phyloP scores from a whole-genome alignment of 2,797 vertebrate genomes.

The Sebastiscus albofasciatus region DNA sequence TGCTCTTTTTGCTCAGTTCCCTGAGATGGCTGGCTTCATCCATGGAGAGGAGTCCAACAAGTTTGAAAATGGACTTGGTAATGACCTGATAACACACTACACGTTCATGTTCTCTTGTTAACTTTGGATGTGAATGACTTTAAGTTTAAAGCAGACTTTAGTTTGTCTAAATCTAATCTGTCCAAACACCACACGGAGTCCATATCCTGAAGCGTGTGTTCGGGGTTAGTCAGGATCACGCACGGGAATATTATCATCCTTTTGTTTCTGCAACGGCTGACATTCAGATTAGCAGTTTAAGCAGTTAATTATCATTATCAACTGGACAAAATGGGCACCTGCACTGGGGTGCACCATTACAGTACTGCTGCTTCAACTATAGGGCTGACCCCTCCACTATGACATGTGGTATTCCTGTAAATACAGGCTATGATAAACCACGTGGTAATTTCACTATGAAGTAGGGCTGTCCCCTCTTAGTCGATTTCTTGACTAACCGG shows the following conservation, averaged over 20 bases:
- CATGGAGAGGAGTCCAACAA: conserved; percentile 88
- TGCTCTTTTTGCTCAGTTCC: conserved; percentile 74
- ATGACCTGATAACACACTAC: background rate
- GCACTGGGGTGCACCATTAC: no score
- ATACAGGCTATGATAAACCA: no score
- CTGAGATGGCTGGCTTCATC: conserved; percentile 83
- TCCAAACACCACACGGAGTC: background rate
- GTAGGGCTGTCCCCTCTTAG: no score
- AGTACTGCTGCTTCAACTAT: no score
- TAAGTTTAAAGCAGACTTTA: background rate
- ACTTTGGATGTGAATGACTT: background rate
- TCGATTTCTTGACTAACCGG: no score
- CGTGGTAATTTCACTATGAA: no score
- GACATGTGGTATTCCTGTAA: no score
- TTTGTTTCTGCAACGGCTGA: background rate
- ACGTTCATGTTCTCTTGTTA: background rate
- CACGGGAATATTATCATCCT: background rate
- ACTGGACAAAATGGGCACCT: no score
- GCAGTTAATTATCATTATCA: background rate
- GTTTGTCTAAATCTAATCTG: background rate
- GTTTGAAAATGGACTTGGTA: conserved; percentile 88
- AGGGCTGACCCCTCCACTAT: no score
- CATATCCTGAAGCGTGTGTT: background rate
- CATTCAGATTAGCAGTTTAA: background rate
- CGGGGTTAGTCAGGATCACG: background rate